These are phyloP conservation scores for Rhinophrynus dorsalis DNA, from an alignment of 2,797 vertebrate genomes.

Conservation along the genomic window DNA sequence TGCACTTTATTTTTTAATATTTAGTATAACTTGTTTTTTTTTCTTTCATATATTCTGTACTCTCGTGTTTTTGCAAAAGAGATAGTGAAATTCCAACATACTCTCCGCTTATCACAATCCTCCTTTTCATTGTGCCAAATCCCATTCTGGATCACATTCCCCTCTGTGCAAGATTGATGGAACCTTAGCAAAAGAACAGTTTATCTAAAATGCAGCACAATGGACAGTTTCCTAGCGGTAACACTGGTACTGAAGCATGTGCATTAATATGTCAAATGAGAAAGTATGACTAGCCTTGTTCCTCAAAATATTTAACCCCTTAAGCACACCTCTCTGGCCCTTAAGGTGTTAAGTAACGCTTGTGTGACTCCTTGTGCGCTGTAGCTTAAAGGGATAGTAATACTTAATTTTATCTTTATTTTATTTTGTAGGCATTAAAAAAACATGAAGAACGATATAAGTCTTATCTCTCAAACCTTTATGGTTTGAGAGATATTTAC, in stretches of 20 bases:
- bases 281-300: slow-evolving; percentile 9
- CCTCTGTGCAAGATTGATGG: slow-evolving; percentile 24
- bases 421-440: too few species aligned
- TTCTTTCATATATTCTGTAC: background rate
- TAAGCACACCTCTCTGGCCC: too few species aligned
- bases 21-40: background rate
- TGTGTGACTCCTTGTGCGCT: background rate
- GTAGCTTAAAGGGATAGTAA: too few species aligned
- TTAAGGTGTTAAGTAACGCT: slow-evolving; percentile 1
- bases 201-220: slow-evolving; percentile 29
- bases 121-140: slow-evolving; percentile 26
- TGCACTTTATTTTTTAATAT: background rate
- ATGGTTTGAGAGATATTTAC: too few species aligned
- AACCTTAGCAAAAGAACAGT: background rate
- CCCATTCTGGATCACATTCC: slow-evolving; percentile 4
- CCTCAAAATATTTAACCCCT: slow-evolving; percentile 31
- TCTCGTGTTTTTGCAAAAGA: slow-evolving; percentile 4
- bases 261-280: slow-evolving; percentile 16
- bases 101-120: too few species aligned
- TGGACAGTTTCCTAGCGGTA: slow-evolving; percentile 10
- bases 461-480: too few species aligned
- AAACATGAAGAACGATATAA: too few species aligned
- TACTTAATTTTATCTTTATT: too few species aligned
- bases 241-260: slow-evolving; percentile 1
- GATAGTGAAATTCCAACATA: too few species aligned